phyloP scores from a whole-genome alignment of 2,888 invertebrate species.

The Orthosia gracilis region DNA sequence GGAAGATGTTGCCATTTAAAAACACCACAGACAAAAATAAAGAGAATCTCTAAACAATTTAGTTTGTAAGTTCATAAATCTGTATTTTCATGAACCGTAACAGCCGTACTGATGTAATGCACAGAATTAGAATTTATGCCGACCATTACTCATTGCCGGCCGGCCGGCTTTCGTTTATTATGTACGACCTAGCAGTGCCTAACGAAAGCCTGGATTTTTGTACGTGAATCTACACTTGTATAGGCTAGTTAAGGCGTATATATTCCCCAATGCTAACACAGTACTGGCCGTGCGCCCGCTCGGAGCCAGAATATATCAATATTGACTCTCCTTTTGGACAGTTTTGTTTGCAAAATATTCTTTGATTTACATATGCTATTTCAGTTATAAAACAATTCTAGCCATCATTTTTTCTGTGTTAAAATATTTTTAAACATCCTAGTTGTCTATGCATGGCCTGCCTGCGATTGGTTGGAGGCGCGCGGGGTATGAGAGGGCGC shows the following conservation, averaged over 20 bases:
- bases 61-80: slow-evolving; percentile 73
- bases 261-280: too few species aligned
- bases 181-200: slow-evolving; percentile 65
- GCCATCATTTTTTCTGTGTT: too few species aligned
- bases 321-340: too few species aligned
- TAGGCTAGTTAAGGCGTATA: background rate
- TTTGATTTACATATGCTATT: too few species aligned
- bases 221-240: slow-evolving; percentile 48
- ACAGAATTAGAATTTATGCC: slow-evolving; percentile 81
- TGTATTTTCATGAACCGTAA: slow-evolving; percentile 74
- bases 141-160: slow-evolving; percentile 76
- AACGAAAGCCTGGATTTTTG: slow-evolving; percentile 58
- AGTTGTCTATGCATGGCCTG: too few species aligned
- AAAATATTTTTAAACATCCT: too few species aligned
- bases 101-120: slow-evolving; percentile 74
- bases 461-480: too few species aligned
- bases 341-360: too few species aligned
- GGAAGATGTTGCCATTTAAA: background rate
- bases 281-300: too few species aligned
- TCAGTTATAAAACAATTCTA: too few species aligned
- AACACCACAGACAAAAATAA: slow-evolving; percentile 8
- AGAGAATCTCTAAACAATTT: slow-evolving; percentile 40
- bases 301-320: too few species aligned
- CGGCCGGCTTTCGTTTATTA: slow-evolving; percentile 73
- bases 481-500: too few species aligned